phyloP scores from a whole-genome alignment of 2,113 vertebrate genomes.

The Paracanthobrama guichenoti region DNA sequence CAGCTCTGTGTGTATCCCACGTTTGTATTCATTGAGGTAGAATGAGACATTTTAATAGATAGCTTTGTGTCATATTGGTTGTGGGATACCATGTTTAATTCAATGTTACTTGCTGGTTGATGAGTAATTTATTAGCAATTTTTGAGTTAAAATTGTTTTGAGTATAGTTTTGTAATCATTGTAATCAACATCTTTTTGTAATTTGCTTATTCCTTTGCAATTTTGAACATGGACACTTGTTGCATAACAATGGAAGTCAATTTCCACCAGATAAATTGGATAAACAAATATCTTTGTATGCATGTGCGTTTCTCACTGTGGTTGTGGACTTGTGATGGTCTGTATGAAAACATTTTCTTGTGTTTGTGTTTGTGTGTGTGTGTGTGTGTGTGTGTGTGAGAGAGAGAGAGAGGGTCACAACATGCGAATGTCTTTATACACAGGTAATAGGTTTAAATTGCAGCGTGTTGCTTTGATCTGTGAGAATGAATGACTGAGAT shows the following conservation, averaged over 20 bases:
- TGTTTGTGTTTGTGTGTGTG: too few species aligned
- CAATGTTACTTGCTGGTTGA: too few species aligned
- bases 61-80: not conserved
- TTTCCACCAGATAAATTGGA: not conserved
- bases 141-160: too few species aligned
- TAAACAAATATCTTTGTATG: not conserved
- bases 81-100: not conserved
- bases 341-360: too few species aligned
- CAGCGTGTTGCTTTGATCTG: conserved; percentile 65
- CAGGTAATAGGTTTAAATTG: conserved; percentile 49
- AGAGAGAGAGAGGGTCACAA: not conserved
- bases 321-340: conserved; percentile 37
- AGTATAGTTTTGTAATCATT: too few species aligned
- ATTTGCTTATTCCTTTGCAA: too few species aligned
- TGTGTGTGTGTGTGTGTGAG: too few species aligned
- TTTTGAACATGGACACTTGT: too few species aligned
- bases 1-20: not conserved
- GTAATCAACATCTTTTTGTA: too few species aligned
- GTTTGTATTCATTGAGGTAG: not conserved
- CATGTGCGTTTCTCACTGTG: conserved; percentile 30
- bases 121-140: too few species aligned
- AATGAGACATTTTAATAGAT: not conserved
- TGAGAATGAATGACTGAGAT: conserved; percentile 70
- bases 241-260: not conserved
- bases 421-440: conserved; percentile 33